A percentile compares a stretch with the other conserved stretches of the same genome.
Evolutionary conservation across 2,888 invertebrate species (phyloP).

Genomic region (Phyllotreta striolata): DNA sequence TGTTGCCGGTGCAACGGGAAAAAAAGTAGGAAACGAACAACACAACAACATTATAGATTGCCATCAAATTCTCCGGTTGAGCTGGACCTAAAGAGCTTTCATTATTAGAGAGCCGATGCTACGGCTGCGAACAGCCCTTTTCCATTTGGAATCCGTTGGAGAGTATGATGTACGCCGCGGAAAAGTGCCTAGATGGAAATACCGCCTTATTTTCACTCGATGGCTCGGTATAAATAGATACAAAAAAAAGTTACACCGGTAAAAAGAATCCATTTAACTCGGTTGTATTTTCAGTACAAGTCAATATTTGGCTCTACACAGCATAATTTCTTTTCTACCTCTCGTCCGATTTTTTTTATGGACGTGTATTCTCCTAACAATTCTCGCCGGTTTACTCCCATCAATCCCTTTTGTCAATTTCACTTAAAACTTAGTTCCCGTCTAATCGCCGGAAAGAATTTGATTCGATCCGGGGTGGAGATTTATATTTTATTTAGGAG

Average conservation of each 20-base stretch:
- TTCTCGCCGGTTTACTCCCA: conserved; percentile 26
- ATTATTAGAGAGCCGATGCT: conserved; percentile 18
- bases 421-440: conserved; percentile 31
- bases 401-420: conserved; percentile 31
- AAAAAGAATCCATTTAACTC: too few relatives aligned
- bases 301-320: not conserved
- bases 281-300: too few relatives aligned
- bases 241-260: too few relatives aligned
- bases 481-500: conserved; percentile 9
- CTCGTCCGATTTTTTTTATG: conserved; percentile 6
- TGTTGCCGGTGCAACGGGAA: too few relatives aligned
- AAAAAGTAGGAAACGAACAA: not conserved
- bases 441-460: conserved; percentile 28
- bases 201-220: not conserved
- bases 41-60: conserved; percentile 12
- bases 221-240: not conserved
- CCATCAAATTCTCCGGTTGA: conserved; percentile 27
- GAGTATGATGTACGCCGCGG: conserved; percentile 21
- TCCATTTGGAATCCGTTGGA: conserved; percentile 24
- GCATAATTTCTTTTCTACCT: conserved; percentile 11
- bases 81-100: conserved; percentile 25
- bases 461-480: conserved; percentile 21
- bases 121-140: conserved; percentile 19
- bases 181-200: conserved; percentile 1
- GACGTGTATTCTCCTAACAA: conserved; percentile 12